Conservation (phyloP, 2,888 invertebrate genomes). For the Phaonia tiefii region DNA sequence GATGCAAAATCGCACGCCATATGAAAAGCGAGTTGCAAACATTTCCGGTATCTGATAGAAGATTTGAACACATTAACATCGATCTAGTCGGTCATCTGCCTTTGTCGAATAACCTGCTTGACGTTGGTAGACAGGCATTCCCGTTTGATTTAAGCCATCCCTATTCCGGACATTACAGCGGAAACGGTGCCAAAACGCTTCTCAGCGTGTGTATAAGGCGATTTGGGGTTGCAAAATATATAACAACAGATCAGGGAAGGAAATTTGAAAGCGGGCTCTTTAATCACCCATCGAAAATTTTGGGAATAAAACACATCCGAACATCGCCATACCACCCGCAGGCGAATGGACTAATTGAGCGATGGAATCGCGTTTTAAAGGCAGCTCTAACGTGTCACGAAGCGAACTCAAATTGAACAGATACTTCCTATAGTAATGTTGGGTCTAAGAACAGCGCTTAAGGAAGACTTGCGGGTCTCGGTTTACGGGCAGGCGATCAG, state of each 20-base stretch:
- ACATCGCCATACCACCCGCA: constrained; percentile 33
- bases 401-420: constrained; percentile 14
- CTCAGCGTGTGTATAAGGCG: constrained; percentile 44
- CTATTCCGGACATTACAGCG: constrained; percentile 45
- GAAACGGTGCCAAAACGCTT: constrained; percentile 44
- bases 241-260: constrained; percentile 39
- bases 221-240: constrained; percentile 26
- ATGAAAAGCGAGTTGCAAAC: background rate
- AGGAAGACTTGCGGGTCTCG: constrained; percentile 52
- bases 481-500: no score
- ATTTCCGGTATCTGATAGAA: background rate
- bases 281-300: background rate
- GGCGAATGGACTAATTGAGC: constrained; percentile 58
- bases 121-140: constrained; percentile 44
- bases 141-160: constrained; percentile 37
- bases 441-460: constrained; percentile 37
- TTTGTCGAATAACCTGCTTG: constrained; percentile 4
- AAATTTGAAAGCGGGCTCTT: background rate
- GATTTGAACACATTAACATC: background rate
- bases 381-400: constrained; percentile 40
- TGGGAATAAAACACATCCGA: background rate
- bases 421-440: background rate
- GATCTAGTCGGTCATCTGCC: background rate
- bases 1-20: constrained; percentile 12
- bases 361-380: constrained; percentile 53